Evolutionary conservation across 2,888 invertebrate species (phyloP), one percentile per base, ranked within the genome.

Genomic region (Allacma fusca): DNA sequence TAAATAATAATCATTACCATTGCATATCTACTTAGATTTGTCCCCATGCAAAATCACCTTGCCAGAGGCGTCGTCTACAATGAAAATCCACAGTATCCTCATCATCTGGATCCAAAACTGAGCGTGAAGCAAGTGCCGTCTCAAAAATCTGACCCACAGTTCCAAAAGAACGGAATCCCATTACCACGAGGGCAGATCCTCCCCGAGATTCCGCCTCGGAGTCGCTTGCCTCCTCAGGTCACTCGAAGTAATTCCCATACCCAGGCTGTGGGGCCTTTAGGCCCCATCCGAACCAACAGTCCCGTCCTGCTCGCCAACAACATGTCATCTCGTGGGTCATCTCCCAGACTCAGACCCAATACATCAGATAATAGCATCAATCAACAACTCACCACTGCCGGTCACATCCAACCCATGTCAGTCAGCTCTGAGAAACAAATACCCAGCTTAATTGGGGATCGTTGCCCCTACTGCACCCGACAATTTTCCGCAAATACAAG

Each of bases 401-500:
- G 4, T 21, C 5, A 9, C 7, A 24, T 26, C 5, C 19, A 21
- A 21, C 57, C 57, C 57, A 57, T 57, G 16, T 4, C 57, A 57
- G 57, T 57, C n/a, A 7, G 4, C 4, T 19, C 21, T 4, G 57
- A 57, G 5, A 57, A 16, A 21, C 57, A 57, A 57, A 57, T 57
- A 4, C 5, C 57, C 4, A 5, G 2, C n/a, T 43, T 69, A 23
- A 40, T 9, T 21, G 43, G 43, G 13, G 43, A 69, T 16, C 69
- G 69, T 43, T 79, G 79, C 28, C 77, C 78, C 0, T 79, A 75
- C 59, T 79, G 79, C 43, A 62, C 65, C 16, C 64, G 78, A 7
- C 67, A 73, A 26, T 79, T 79, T 70, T 75, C 77, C 2, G 64
- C 78, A 29, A 75, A 76, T 29, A 78, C 77, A 64, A 78, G 77